These are phyloP conservation scores for Cerceris rybyensis DNA, from an alignment of 2,888 invertebrate genomes.

Conservation along the genomic window DNA sequence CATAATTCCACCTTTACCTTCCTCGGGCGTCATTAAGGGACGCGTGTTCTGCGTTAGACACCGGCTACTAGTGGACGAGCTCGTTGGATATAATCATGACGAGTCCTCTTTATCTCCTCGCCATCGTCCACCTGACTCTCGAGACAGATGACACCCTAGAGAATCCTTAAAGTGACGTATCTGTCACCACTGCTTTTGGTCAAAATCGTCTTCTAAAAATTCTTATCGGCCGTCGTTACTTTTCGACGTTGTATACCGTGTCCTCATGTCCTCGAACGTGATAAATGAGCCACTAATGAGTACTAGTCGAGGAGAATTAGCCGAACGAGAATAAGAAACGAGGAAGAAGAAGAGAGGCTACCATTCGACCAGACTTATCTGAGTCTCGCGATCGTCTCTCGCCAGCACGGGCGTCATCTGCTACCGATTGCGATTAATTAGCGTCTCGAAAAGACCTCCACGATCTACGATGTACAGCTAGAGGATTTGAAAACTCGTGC, in stretches of 20 bases:
- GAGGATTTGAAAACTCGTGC: conserved; percentile 30
- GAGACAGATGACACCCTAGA: conserved; percentile 58
- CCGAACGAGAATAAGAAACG: conserved; percentile 28
- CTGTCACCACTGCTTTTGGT: conserved; percentile 11
- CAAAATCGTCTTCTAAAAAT: conserved; percentile 25
- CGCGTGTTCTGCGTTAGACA: conserved; percentile 60
- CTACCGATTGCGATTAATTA: conserved; percentile 68
- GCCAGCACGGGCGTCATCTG: conserved; percentile 64
- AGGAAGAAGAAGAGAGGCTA: conserved; percentile 22
- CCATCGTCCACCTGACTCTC: conserved; percentile 60
- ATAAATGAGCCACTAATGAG: conserved; percentile 72
- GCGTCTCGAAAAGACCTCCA: conserved; percentile 39
- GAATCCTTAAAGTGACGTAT: conserved; percentile 11
- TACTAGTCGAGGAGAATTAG: conserved; percentile 50
- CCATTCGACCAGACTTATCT: conserved; percentile 58
- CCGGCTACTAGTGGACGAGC: conserved; percentile 50
- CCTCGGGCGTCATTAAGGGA: conserved; percentile 60
- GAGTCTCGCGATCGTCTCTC: conserved; percentile 56
- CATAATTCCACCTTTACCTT: conserved; percentile 65
- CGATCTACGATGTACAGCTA: conserved; percentile 36
- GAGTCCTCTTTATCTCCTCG: conserved; percentile 52
- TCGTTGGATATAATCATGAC: conserved; percentile 53
- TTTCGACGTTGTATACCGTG: conserved; percentile 25
- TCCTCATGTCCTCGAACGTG: conserved; percentile 41
- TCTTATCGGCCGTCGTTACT: conserved; percentile 29